These are phyloP conservation scores for Cepaea nemoralis DNA, from an alignment of 1,140 invertebrate genomes.

Conservation along the genomic window DNA sequence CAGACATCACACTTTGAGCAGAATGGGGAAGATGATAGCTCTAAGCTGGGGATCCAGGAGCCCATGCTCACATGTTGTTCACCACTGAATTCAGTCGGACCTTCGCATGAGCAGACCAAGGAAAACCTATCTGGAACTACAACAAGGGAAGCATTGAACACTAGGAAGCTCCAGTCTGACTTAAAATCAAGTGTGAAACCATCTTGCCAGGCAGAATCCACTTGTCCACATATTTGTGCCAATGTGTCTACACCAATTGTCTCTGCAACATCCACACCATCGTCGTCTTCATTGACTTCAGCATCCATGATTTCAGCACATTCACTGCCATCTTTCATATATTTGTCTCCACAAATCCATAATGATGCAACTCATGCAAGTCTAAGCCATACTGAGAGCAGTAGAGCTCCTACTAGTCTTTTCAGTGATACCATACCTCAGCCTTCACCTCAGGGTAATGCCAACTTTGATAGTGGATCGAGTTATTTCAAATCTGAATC, in stretches of 20 bases:
- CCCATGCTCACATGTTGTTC: not conserved
- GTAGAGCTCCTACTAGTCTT: conserved; percentile 35
- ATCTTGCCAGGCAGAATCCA: not conserved
- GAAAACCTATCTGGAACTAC: not conserved
- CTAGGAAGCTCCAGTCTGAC: not conserved
- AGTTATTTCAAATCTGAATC: not conserved
- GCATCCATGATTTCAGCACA: not conserved
- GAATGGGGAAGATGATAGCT: not conserved
- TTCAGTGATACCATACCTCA: not conserved
- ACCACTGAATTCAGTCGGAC: not conserved
- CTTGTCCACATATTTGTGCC: not conserved
- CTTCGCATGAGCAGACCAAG: not conserved
- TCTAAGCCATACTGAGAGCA: conserved; percentile 25
- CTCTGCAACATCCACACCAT: conserved; percentile 28
- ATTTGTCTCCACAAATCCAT: not conserved
- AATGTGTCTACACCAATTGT: not conserved
- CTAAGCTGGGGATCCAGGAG: not conserved
- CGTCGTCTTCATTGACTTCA: conserved; percentile 29
- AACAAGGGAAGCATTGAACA: not conserved
- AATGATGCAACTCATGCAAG: not conserved
- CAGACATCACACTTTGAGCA: not conserved
- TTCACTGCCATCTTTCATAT: not conserved
- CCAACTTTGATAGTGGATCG: not conserved
- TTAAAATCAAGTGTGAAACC: not conserved
- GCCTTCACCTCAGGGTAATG: conserved; percentile 6